Conservation (phyloP, 1,140 invertebrate genomes). For the Scylla paramamosain region DNA sequence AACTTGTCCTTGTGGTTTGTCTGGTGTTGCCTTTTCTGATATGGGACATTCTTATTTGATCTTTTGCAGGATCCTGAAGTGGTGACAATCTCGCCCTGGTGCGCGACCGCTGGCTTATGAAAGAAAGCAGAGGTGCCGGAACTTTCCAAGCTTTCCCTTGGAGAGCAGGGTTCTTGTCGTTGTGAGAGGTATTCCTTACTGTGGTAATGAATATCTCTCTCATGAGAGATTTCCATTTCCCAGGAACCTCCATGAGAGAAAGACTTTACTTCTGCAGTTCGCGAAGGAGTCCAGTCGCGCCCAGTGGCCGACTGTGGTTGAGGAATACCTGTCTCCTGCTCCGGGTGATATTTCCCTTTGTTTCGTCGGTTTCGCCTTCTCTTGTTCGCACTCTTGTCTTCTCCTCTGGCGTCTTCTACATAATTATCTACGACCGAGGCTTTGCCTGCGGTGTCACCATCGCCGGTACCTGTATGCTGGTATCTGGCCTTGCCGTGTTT, state of each 20-base stretch:
- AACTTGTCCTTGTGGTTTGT: not conserved
- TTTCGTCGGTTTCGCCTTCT: conserved; percentile 26
- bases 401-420: not conserved
- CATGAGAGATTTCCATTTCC: not conserved
- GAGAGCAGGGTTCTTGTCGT: not conserved
- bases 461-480: not conserved
- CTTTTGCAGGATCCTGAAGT: not conserved
- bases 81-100: not conserved
- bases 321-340: not conserved
- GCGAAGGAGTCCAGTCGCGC: not conserved
- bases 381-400: conserved; percentile 35
- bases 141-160: not conserved
- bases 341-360: not conserved
- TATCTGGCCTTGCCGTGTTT: not conserved
- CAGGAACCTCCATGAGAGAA: not conserved
- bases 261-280: not conserved
- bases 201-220: not conserved
- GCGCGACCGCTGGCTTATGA: not conserved
- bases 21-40: not conserved
- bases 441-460: not conserved
- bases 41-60: not conserved
- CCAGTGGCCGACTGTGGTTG: not conserved
- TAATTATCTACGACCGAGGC: not conserved
- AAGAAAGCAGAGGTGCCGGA: not conserved
- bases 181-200: not conserved